Percentiles rank a stretch among this genome's conserved stretches.
Conservation (phyloP, 2,797 vertebrate species). For the Sebastes cheni region DNA sequence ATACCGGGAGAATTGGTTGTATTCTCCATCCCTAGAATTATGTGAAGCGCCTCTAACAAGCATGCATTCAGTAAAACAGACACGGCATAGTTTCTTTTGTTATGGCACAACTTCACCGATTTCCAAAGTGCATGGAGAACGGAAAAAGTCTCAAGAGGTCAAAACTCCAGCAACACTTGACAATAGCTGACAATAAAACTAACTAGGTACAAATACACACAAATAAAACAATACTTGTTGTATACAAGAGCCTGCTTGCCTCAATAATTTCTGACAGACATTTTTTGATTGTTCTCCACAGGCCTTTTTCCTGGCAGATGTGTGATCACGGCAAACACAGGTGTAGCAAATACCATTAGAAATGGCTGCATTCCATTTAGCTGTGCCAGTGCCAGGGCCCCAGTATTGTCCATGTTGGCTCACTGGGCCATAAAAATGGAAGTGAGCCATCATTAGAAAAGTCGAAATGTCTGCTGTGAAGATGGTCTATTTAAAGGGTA, state of each 20-base stretch:
- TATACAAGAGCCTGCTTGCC: not conserved
- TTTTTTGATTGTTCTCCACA: not conserved
- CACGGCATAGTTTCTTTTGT: not conserved
- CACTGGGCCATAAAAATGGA: not conserved
- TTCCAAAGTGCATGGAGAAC: not conserved
- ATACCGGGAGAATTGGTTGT: not conserved
- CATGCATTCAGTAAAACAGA: not conserved
- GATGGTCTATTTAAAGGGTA: not conserved
- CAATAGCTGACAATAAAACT: not conserved
- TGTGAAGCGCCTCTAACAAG: not conserved
- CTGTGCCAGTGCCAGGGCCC: not conserved
- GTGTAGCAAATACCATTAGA: conserved; percentile 22
- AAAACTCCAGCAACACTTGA: not conserved
- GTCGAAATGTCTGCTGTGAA: not conserved
- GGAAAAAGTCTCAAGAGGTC: not conserved
- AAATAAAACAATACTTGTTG: not conserved
- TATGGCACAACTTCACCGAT: not conserved
- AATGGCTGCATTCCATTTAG: conserved; percentile 24
- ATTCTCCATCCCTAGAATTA: not conserved
- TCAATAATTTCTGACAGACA: not conserved
- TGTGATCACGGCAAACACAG: conserved; percentile 7
- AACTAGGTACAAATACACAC: not conserved
- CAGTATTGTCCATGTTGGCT: not conserved
- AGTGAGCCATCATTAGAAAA: not conserved
- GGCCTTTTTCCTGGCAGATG: conserved; percentile 9